These are phyloP conservation scores for Galemys pyrenaicus DNA, from an alignment of 2,113 vertebrate genomes.

Conservation along the genomic window DNA sequence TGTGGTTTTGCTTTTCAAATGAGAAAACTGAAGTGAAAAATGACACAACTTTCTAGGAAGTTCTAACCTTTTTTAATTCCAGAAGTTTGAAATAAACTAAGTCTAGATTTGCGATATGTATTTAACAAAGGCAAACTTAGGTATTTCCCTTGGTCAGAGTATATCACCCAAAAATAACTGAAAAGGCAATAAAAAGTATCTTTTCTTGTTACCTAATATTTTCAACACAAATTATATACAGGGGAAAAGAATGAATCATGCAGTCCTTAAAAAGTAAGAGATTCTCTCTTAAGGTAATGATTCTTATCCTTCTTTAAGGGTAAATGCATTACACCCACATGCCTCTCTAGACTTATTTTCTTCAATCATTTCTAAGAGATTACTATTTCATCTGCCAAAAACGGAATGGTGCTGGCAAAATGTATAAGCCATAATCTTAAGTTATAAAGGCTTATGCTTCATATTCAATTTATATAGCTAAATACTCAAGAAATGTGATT, in stretches of 20 bases:
- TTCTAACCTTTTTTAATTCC: background rate
- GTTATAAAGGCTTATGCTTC: background rate
- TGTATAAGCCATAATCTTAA: background rate
- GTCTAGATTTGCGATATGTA: background rate
- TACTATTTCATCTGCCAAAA: background rate
- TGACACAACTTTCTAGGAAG: conserved; percentile 15
- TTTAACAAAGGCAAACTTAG: conserved; percentile 29
- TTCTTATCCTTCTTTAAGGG: background rate
- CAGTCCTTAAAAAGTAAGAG: background rate
- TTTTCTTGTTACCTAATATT: background rate
- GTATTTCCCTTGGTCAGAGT: background rate
- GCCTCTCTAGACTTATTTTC: background rate
- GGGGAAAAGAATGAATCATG: background rate
- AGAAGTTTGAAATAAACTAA: conserved; percentile 1
- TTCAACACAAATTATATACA: background rate
- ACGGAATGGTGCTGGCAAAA: background rate
- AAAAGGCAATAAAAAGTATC: conserved; percentile 43
- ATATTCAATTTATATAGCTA: background rate
- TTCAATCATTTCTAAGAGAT: background rate
- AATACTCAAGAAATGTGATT: background rate
- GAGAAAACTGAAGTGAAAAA: conserved; percentile 35
- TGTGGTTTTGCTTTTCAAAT: background rate
- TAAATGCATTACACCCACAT: background rate
- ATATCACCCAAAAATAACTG: background rate
- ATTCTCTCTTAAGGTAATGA: background rate